A percentile compares a stretch with the other conserved stretches of the same genome.
Evolutionary conservation across 2,888 invertebrate species (phyloP).

Genomic region (Hyles lineata): DNA sequence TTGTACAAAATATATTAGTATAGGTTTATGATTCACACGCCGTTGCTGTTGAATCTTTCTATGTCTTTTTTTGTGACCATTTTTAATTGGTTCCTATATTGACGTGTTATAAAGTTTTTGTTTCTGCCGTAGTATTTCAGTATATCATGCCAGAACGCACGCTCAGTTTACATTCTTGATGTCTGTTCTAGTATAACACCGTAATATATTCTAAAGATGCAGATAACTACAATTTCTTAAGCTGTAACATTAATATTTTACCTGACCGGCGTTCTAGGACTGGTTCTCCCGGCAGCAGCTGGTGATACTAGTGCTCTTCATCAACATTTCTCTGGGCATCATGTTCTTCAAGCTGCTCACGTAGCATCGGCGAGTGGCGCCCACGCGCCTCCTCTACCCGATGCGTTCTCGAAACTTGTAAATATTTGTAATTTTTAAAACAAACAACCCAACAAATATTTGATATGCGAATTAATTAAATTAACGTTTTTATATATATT

Average conservation of each 20-base stretch:
- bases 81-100: too few relatives aligned
- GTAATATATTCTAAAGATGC: too few relatives aligned
- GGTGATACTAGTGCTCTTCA: constrained; percentile 96
- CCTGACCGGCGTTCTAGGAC: constrained; percentile 87
- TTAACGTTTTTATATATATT: constrained; percentile 60
- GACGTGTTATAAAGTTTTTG: too few relatives aligned
- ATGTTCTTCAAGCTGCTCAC: constrained; percentile 98
- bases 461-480: constrained; percentile 60
- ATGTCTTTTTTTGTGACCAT: too few relatives aligned
- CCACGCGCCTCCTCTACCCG: constrained; percentile 59
- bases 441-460: constrained; percentile 64
- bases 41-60: too few relatives aligned
- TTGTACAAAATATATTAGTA: too few relatives aligned
- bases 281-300: constrained; percentile 98
- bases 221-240: not conserved
- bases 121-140: too few relatives aligned
- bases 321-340: constrained; percentile 97
- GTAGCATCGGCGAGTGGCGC: constrained; percentile 89
- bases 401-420: constrained; percentile 63
- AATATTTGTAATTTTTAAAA: constrained; percentile 66
- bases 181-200: too few relatives aligned
- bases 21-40: too few relatives aligned
- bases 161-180: too few relatives aligned
- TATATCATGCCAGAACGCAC: too few relatives aligned
- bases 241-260: not conserved